Base-by-base conservation (phyloP, 2,113 vertebrate species). In the Petromus typicus region DNA sequence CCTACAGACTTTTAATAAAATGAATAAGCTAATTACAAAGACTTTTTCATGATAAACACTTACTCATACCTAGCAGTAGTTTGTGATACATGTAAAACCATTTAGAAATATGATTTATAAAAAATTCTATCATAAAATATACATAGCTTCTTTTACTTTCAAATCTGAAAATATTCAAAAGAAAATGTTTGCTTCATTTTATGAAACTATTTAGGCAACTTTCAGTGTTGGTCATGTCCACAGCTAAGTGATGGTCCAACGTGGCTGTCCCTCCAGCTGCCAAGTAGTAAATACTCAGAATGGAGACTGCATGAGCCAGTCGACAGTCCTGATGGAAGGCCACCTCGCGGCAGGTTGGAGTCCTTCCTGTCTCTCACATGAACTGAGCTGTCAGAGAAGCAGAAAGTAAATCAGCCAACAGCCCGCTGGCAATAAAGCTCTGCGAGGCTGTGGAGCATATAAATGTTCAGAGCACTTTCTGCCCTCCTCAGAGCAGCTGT, bases 401-500 rank as follows among this genome's bases (percentile, higher is more conserved):
- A 75, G 32, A 75, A 67, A 66, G 27, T 51, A 79, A 56, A 37
- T 45, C 45, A 64, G 43, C 43, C 85, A n/a, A 14, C 2, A 18
- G 64, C 14, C 90, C 22, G 56, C 14, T 75, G 84, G 56, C 82
- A 83, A 88, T 32, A 51, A 8, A 54, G 48, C 73, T 32, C 59
- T 90, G 59, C 18, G 66, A 75, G 23, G 34, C 78, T 73, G 37
- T 6, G 25, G 23, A 83, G n/a, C 66, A 64, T 75, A 89, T 67
- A 79, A 88, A 59, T 59, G 59, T 71, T 79, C 66, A 20, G 2
- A 63, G 64, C 32, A 5, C 57, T 32, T 12, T 87, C 84, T 81
- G 22, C 51, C 34, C 22, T 95, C 57, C 75, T 43, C 87, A 66
- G 82, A 40, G 20, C 94, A 95, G 92, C 82, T 95, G 83, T 71